Conservation (phyloP, 2,888 invertebrate species). For the Trypoxylon attenuatum region DNA sequence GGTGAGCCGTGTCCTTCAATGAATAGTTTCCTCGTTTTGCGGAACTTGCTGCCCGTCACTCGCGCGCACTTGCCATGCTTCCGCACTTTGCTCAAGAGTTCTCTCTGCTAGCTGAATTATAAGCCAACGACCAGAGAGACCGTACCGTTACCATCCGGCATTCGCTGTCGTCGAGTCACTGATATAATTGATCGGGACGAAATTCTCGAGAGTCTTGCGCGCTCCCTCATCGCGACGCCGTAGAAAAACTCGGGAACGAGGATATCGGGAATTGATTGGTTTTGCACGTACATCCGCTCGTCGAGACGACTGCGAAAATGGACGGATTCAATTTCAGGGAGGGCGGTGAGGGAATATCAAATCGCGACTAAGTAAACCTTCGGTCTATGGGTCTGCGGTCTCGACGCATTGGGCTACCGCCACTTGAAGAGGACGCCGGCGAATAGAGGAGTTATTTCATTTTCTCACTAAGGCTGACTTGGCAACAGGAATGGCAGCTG, state of each 20-base stretch:
- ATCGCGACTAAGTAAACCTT: slow-evolving; percentile 33
- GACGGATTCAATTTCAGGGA: slow-evolving; percentile 3
- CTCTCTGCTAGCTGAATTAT: background rate
- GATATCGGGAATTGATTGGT: slow-evolving; percentile 8
- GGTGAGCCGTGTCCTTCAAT: slow-evolving; percentile 40
- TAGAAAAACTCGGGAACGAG: background rate
- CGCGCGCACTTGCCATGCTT: background rate
- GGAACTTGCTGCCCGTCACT: slow-evolving; percentile 1
- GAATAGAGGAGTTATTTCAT: slow-evolving; percentile 62
- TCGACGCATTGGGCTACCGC: slow-evolving; percentile 1
- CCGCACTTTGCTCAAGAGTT: background rate
- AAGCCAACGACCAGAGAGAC: no score
- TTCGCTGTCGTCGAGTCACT: background rate
- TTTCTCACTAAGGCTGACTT: slow-evolving; percentile 61
- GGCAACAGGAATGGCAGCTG: slow-evolving; percentile 59
- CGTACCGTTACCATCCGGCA: no score
- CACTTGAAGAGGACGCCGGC: slow-evolving; percentile 7
- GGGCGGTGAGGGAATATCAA: slow-evolving; percentile 26
- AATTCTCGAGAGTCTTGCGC: background rate
- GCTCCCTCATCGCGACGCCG: no score
- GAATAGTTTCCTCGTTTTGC: slow-evolving; percentile 24
- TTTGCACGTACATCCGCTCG: background rate
- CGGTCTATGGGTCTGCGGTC: slow-evolving; percentile 17
- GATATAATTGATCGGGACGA: background rate
- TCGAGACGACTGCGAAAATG: slow-evolving; percentile 25